Conservation (phyloP, 1,140 invertebrate species). For the Neuroterus valhalla region DNA sequence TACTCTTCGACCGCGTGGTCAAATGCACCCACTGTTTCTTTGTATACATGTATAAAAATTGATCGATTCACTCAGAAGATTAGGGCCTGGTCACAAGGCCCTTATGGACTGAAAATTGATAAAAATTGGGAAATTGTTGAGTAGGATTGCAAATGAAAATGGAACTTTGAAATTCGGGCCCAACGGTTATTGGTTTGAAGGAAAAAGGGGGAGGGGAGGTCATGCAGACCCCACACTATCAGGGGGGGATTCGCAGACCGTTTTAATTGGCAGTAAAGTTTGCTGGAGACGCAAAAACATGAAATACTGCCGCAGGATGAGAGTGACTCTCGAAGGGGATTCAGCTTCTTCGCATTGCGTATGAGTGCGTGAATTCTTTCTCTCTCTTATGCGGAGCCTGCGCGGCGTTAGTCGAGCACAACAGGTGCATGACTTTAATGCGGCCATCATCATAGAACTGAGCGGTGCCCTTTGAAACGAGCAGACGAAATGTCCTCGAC, state of each 20-base stretch:
- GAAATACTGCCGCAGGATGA: constrained; percentile 58
- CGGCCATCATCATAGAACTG: constrained; percentile 50
- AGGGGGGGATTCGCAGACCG: constrained; percentile 47
- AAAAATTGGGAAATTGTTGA: no score
- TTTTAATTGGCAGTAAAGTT: constrained; percentile 64
- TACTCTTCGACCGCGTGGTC: no score
- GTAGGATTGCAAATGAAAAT: no score
- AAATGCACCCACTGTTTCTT: no score
- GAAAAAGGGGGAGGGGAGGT: not conserved
- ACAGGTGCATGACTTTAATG: constrained; percentile 64
- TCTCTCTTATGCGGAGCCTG: constrained; percentile 26
- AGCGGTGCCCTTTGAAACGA: constrained; percentile 51
- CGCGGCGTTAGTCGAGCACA: constrained; percentile 53
- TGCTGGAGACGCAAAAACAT: constrained; percentile 59
- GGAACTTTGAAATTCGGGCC: no score
- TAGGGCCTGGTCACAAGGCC: no score
- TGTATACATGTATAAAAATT: no score
- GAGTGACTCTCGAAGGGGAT: constrained; percentile 47
- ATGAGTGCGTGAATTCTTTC: constrained; percentile 43
- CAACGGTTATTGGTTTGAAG: not conserved
- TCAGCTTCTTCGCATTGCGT: constrained; percentile 41
- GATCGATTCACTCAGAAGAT: no score
- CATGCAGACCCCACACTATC: constrained; percentile 40
- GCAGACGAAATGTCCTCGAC: constrained; percentile 31
- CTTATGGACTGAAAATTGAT: no score